phyloP scores from a whole-genome alignment of 2,888 invertebrate species.

The Chymomyza procnemis region DNA sequence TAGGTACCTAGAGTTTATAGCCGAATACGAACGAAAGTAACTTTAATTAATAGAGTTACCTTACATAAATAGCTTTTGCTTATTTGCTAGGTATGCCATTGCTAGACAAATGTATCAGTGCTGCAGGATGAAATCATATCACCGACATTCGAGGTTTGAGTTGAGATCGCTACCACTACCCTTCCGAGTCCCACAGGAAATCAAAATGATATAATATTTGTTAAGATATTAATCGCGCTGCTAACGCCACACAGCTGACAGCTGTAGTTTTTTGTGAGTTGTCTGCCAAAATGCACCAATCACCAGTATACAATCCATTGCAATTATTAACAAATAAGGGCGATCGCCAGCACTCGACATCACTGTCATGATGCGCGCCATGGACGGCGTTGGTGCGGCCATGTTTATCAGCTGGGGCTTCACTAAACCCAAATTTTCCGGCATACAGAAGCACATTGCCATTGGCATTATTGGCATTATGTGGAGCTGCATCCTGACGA shows the following conservation, averaged over 20 bases:
- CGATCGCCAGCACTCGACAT: conserved; percentile 58
- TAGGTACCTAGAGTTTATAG: too few species aligned
- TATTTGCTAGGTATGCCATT: too few species aligned
- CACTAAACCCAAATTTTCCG: conserved; percentile 82
- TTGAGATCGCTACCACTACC: too few species aligned
- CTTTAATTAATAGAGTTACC: too few species aligned
- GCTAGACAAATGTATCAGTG: too few species aligned
- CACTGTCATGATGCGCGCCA: conserved; percentile 76
- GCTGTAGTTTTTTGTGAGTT: conserved; percentile 38
- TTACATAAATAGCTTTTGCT: too few species aligned
- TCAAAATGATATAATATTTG: too few species aligned
- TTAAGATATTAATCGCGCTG: too few species aligned
- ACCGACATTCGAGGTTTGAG: too few species aligned
- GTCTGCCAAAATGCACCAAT: conserved; percentile 47
- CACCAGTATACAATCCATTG: conserved; percentile 66
- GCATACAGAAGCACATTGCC: conserved; percentile 80
- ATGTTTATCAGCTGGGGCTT: conserved; percentile 80
- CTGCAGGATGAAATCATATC: too few species aligned
- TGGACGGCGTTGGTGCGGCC: conserved; percentile 79
- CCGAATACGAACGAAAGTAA: too few species aligned
- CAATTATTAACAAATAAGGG: conserved; percentile 71
- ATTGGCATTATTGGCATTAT: conserved; percentile 81
- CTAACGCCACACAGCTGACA: neutral
- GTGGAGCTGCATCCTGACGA: conserved; percentile 87
- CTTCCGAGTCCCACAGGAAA: too few species aligned